phyloP scores from a whole-genome alignment of 2,797 vertebrate species.

The Alosa sapidissima region DNA sequence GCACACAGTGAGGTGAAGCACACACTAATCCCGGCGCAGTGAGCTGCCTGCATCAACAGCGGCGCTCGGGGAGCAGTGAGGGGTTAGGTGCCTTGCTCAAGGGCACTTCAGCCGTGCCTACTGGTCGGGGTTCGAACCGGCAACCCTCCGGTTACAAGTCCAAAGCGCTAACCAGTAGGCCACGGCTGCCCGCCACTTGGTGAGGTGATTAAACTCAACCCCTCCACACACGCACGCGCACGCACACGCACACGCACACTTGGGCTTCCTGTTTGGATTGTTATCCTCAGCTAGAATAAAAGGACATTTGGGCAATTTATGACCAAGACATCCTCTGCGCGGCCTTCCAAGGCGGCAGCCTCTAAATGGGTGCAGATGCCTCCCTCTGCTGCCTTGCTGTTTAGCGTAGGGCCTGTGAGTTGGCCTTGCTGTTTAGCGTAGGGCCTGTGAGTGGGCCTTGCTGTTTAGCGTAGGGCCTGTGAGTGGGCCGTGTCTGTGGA shows the following conservation, averaged over 20 bases:
- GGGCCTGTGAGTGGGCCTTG: background rate
- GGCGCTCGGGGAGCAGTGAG: too few species aligned
- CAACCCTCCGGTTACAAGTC: too few species aligned
- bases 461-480: too few species aligned
- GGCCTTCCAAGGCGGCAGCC: background rate
- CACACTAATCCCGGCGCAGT: too few species aligned
- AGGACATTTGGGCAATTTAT: conserved; percentile 36
- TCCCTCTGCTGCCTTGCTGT: background rate
- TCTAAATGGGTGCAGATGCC: background rate
- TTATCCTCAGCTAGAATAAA: conserved; percentile 54
- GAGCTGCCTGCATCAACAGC: too few species aligned
- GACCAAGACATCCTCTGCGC: conserved; percentile 24
- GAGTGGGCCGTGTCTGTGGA: background rate
- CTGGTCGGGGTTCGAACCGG: too few species aligned
- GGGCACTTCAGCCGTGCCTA: too few species aligned
- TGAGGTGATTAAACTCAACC: conserved; percentile 9
- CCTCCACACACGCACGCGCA: conserved; percentile 26
- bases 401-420: background rate
- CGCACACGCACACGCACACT: conserved; percentile 10
- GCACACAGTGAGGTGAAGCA: too few species aligned
- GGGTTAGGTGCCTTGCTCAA: too few species aligned
- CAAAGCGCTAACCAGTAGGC: too few species aligned
- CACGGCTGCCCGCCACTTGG: too few species aligned
- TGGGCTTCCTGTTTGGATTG: conserved; percentile 42
- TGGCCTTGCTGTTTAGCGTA: too few species aligned